These are phyloP conservation scores for Siniperca chuatsi DNA, from an alignment of 2,113 vertebrate genomes.

Conservation along the genomic window DNA sequence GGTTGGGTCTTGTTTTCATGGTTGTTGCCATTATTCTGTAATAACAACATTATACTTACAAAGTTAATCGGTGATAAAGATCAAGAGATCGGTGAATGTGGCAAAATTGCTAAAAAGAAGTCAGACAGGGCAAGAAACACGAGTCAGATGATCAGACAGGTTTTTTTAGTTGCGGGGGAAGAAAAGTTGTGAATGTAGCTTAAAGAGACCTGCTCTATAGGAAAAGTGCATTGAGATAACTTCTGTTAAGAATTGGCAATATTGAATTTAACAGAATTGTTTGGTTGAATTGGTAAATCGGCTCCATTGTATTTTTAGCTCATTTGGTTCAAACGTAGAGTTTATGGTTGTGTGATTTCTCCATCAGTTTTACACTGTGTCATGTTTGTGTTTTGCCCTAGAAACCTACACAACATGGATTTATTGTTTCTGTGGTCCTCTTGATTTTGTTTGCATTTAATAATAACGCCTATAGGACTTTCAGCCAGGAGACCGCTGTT, in stretches of 20 bases:
- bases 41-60: background rate
- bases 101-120: background rate
- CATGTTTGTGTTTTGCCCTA: background rate
- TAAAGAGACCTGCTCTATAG: too few relatives aligned
- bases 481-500: too few relatives aligned
- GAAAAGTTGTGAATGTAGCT: too few relatives aligned
- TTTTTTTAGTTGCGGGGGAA: background rate
- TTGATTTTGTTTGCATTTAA: background rate
- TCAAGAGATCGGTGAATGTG: background rate
- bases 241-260: too few relatives aligned
- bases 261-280: too few relatives aligned
- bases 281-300: too few relatives aligned
- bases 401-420: background rate
- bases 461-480: background rate
- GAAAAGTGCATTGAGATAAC: too few relatives aligned
- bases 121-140: too few relatives aligned
- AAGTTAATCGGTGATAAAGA: background rate
- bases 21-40: conserved; percentile 2
- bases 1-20: conserved; percentile 19
- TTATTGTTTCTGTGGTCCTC: background rate
- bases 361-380: background rate
- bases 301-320: background rate
- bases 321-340: background rate
- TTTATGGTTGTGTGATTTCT: background rate
- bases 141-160: background rate